Evolutionary conservation across 2,797 vertebrate species (phyloP), one percentile per base, ranked within the genome.

Genomic region (Sebastes melanostomus): DNA sequence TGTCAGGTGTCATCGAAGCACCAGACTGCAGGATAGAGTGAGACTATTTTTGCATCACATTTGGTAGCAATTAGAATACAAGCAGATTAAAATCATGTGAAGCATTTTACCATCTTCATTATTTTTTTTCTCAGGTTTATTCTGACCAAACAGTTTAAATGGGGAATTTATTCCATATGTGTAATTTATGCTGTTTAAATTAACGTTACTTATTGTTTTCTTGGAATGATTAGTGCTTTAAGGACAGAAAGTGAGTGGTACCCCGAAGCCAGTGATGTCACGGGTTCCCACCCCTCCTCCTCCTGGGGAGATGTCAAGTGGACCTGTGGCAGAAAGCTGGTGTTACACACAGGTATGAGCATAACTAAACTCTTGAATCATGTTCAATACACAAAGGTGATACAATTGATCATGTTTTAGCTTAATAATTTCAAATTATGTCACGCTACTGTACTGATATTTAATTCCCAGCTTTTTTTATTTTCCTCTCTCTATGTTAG

Each of bases 311-410:
- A 97, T 98, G 97, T 96, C 98, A 92, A 93, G 97, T 95, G 97
- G 97, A 90, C 98, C 98, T 95, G 96, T 99, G 94, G 98, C 98
- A 91, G 98, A 99, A 95, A 99, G 98, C 95, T 99, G 98, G 98
- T 99, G 98, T 97, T 99, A 98, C 88, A 99, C 98, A 91, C 98
- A 99, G 97, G 98, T 99, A 96, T 65, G 76, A 8, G 8, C 65
- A 73, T 13, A 78, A 29, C 24, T 24, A 1, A 3, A 70, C 34
- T 72, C 36, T 4, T 63, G 2, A 54, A 13, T 66, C 10, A 24
- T 66, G 1, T 42, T 73, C 8, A 42, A 1, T 14, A 11, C 16
- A 58, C 8, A 1, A 36, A 5, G 1, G 5, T 72, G 14, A 36
- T 54, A 36, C 0, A 81, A 65, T n/a, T 18, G 1, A 46, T 77